These are phyloP conservation scores for Sphaerolaimus hirsutus DNA, from an alignment of 2,888 invertebrate species.

Conservation along the genomic window DNA sequence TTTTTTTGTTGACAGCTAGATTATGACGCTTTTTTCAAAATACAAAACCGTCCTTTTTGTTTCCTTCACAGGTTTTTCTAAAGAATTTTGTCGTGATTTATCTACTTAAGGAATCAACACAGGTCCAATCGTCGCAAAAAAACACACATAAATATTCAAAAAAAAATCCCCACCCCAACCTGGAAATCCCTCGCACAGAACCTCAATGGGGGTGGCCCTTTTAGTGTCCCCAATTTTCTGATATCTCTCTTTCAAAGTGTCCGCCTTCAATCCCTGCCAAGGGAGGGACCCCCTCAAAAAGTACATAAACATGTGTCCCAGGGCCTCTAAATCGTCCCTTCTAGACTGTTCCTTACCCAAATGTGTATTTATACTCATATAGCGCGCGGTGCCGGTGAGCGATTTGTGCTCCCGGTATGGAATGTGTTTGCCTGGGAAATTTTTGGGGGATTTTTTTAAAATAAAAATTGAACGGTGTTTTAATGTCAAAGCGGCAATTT, in stretches of 20 bases:
- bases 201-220: conserved; percentile 85
- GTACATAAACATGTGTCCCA: conserved; percentile 99
- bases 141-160: not conserved
- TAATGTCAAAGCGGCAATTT: no score
- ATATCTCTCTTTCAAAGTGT: conserved; percentile 89
- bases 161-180: no score
- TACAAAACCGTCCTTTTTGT: no score
- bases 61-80: no score
- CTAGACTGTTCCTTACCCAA: conserved; percentile 49
- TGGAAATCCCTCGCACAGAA: conserved; percentile 41
- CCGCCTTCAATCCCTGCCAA: conserved; percentile 97
- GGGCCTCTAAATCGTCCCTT: conserved; percentile 47
- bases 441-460: no score
- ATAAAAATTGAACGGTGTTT: no score
- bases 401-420: conserved; percentile 99
- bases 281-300: conserved; percentile 92
- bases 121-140: not conserved
- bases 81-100: no score
- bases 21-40: no score
- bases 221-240: conserved; percentile 99
- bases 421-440: conserved; percentile 89
- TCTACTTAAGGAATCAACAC: no score
- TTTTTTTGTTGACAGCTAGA: no score
- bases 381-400: conserved; percentile 94
- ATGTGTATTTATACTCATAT: conserved; percentile 99